Percentiles rank a stretch among this genome's conserved stretches.
phyloP scores from a whole-genome alignment of 2,113 vertebrate genomes.

The Sarotherodon lohbergeri region DNA sequence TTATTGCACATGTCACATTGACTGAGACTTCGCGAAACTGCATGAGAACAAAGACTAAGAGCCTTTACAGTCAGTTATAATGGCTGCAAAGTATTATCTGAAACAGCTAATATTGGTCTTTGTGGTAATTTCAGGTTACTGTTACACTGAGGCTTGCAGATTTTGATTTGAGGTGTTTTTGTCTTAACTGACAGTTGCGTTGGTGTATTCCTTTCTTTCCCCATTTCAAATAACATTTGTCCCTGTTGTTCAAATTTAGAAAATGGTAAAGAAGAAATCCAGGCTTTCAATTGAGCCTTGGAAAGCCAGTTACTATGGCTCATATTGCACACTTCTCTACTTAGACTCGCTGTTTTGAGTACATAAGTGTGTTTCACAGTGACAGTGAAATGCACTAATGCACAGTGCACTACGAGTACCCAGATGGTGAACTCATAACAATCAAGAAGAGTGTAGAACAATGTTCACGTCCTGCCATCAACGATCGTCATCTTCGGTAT shows the following conservation, averaged over 20 bases:
- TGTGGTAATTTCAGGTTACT: background rate
- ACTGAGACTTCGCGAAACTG: background rate
- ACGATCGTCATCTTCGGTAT: background rate
- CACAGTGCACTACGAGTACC: background rate
- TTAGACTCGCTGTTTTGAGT: background rate
- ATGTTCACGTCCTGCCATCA: background rate
- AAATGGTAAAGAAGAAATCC: background rate
- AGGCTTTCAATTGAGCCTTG: background rate
- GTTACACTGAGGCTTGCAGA: background rate
- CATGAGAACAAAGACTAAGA: background rate
- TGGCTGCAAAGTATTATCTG: background rate
- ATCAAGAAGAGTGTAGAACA: background rate
- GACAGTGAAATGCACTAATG: background rate
- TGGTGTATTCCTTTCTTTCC: background rate
- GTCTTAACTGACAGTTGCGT: background rate
- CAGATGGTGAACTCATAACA: background rate
- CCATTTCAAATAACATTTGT: background rate
- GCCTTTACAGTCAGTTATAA: background rate
- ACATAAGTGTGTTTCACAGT: background rate
- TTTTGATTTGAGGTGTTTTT: too few relatives aligned
- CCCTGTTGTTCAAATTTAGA: background rate
- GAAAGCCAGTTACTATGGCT: background rate
- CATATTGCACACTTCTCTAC: background rate
- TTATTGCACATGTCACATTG: background rate
- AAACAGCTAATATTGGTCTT: background rate